Percentiles rank a stretch among this genome's conserved stretches.
Evolutionary conservation across 1,140 invertebrate species (phyloP).

Genomic region (Hestina assimilis): DNA sequence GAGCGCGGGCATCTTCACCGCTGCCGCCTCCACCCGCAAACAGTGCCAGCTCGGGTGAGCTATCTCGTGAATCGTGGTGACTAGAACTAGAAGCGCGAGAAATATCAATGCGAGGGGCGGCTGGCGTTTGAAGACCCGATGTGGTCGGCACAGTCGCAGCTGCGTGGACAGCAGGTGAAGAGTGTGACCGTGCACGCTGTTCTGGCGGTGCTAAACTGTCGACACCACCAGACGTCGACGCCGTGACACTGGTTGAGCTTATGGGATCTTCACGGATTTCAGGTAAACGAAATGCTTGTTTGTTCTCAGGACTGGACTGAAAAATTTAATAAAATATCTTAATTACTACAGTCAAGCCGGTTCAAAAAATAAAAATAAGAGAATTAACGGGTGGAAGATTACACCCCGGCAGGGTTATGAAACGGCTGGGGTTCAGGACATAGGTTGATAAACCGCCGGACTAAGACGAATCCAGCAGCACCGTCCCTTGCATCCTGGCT

Average conservation of each 20-base stretch:
- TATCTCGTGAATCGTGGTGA: slow-evolving; percentile 90
- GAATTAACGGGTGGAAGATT: too few species aligned
- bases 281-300: slow-evolving; percentile 81
- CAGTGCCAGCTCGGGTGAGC: slow-evolving; percentile 88
- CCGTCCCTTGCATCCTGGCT: too few species aligned
- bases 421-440: too few species aligned
- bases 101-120: slow-evolving; percentile 91
- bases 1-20: slow-evolving; percentile 48
- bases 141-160: slow-evolving; percentile 15
- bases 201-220: slow-evolving; percentile 43
- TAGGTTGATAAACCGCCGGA: too few species aligned
- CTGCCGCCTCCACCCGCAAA: slow-evolving; percentile 49
- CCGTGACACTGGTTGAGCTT: slow-evolving; percentile 24
- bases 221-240: slow-evolving; percentile 14
- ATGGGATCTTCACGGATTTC: slow-evolving; percentile 82
- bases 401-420: too few species aligned
- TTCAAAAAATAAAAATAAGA: too few species aligned
- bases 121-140: slow-evolving; percentile 80
- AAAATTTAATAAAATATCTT: slow-evolving; percentile 6
- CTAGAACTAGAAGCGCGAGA: slow-evolving; percentile 91
- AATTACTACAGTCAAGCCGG: too few species aligned
- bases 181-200: slow-evolving; percentile 56
- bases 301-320: slow-evolving; percentile 81
- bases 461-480: too few species aligned
- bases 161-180: slow-evolving; percentile 48